Evolutionary conservation across 2,888 invertebrate species (phyloP).

Genomic region (Malacosoma neustria): DNA sequence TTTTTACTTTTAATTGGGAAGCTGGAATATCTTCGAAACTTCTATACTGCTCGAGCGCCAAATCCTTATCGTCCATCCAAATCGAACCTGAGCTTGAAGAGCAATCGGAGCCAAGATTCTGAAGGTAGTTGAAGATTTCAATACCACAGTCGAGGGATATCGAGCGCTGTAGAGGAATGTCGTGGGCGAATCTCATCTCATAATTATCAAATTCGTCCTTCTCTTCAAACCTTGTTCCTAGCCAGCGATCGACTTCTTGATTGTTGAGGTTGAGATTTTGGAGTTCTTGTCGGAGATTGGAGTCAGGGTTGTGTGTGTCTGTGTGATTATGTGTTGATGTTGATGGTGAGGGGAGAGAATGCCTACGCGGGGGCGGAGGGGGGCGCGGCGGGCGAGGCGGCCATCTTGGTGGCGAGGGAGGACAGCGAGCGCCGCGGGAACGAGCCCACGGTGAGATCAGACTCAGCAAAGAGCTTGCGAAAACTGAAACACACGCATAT

Average conservation of each 20-base stretch:
- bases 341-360: slow-evolving; percentile 33
- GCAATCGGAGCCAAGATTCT: slow-evolving; percentile 41
- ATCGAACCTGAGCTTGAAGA: slow-evolving; percentile 34
- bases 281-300: slow-evolving; percentile 54
- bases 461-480: slow-evolving; percentile 91
- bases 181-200: slow-evolving; percentile 38
- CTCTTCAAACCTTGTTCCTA: slow-evolving; percentile 44
- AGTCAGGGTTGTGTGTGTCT: slow-evolving; percentile 27
- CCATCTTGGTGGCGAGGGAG: slow-evolving; percentile 83
- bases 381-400: slow-evolving; percentile 69
- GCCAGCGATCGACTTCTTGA: slow-evolving; percentile 48
- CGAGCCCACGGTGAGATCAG: slow-evolving; percentile 80
- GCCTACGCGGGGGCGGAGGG: slow-evolving; percentile 58
- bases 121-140: slow-evolving; percentile 48
- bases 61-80: slow-evolving; percentile 40
- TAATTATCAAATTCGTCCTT: slow-evolving; percentile 23
- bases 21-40: slow-evolving; percentile 61
- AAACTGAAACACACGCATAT: slow-evolving; percentile 73
- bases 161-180: slow-evolving; percentile 48
- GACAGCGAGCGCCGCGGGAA: slow-evolving; percentile 89
- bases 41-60: slow-evolving; percentile 32
- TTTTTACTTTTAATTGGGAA: slow-evolving; percentile 52
- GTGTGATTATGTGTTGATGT: slow-evolving; percentile 21
- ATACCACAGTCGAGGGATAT: slow-evolving; percentile 55
- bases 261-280: slow-evolving; percentile 40